Evolutionary conservation across 2,797 vertebrate species (phyloP).

Genomic region (Scarus forsteni): DNA sequence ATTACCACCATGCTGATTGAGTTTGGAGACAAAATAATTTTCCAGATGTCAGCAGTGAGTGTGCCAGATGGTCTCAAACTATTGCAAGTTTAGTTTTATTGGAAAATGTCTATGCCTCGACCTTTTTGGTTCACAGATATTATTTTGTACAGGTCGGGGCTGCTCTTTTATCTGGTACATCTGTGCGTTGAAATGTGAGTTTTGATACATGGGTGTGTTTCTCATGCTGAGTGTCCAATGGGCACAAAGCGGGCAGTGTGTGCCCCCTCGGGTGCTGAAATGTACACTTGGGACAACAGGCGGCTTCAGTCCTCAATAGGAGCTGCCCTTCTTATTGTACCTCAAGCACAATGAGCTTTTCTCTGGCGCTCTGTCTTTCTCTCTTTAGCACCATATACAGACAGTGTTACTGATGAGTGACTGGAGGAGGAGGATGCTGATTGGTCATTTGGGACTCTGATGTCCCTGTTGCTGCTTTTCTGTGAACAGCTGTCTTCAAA

Average conservation of each 20-base stretch:
- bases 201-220: constrained; percentile 70
- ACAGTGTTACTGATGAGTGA: constrained; percentile 66
- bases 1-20: constrained; percentile 52
- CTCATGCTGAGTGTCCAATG: constrained; percentile 68
- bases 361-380: constrained; percentile 64
- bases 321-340: constrained; percentile 89
- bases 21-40: constrained; percentile 32
- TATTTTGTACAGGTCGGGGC: not conserved
- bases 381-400: constrained; percentile 73
- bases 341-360: constrained; percentile 87
- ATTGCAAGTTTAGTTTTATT: not conserved
- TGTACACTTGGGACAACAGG: constrained; percentile 84
- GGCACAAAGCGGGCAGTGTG: constrained; percentile 86
- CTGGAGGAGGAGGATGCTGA: constrained; percentile 42
- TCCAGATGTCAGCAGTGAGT: constrained; percentile 5
- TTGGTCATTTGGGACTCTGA: constrained; percentile 50
- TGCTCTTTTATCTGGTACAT: constrained; percentile 39
- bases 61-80: not conserved
- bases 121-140: not conserved
- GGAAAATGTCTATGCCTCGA: not conserved
- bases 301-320: constrained; percentile 88
- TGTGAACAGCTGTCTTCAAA: constrained; percentile 19
- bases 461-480: constrained; percentile 28
- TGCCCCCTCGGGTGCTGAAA: constrained; percentile 77
- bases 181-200: constrained; percentile 52